Evolutionary conservation across 2,797 vertebrate species (phyloP).

Genomic region (Crocidura indochinensis): DNA sequence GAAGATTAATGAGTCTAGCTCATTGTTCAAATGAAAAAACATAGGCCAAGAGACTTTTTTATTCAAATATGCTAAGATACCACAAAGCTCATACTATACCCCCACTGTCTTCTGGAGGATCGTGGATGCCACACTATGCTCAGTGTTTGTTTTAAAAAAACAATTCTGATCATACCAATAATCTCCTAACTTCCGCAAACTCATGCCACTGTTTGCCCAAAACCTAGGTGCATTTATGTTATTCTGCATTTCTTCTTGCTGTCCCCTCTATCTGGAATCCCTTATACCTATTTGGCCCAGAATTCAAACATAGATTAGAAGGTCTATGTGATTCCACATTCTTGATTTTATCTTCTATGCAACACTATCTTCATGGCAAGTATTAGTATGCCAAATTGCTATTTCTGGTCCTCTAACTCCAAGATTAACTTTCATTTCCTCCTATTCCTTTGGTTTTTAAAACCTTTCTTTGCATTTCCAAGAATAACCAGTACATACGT

Average conservation of each 20-base stretch:
- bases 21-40: not conserved
- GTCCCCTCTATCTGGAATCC: not conserved
- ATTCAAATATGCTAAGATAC: not conserved
- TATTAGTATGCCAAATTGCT: not conserved
- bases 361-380: not conserved
- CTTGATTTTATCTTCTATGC: not conserved
- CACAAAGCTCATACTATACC: no score
- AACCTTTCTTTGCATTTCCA: conserved; percentile 14
- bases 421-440: conserved; percentile 2
- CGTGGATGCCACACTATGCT: not conserved
- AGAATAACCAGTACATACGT: conserved; percentile 91
- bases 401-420: not conserved
- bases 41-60: not conserved
- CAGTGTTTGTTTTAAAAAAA: not conserved
- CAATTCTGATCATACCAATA: not conserved
- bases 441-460: not conserved
- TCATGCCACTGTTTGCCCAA: not conserved
- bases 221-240: not conserved
- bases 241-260: not conserved
- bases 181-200: not conserved
- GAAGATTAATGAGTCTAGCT: not conserved
- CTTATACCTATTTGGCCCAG: not conserved
- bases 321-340: not conserved
- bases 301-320: not conserved
- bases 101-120: no score